Conservation (phyloP, 2,888 invertebrate species). For the Tetragonula carbonaria region DNA sequence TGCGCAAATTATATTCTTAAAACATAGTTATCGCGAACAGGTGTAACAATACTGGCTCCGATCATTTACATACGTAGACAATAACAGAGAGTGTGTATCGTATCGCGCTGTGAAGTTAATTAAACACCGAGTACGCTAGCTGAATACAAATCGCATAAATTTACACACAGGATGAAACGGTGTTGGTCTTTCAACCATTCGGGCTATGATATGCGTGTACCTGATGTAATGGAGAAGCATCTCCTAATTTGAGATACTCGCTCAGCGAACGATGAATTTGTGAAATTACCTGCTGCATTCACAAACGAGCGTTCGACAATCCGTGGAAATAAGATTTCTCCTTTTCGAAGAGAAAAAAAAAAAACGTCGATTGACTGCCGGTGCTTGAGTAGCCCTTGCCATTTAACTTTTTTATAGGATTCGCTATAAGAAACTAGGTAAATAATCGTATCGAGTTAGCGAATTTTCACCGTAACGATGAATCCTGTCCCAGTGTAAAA, state of each 20-base stretch:
- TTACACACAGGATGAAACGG: conserved; percentile 10
- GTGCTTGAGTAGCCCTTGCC: neutral
- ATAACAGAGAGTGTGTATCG: neutral
- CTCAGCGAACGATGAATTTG: conserved; percentile 13
- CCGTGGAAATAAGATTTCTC: neutral
- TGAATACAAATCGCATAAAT: conserved; percentile 16
- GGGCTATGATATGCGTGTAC: neutral
- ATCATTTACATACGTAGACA: conserved; percentile 12
- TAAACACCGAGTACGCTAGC: conserved; percentile 28
- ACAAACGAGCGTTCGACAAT: conserved; percentile 1
- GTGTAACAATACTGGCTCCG: conserved; percentile 7
- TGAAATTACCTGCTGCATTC: conserved; percentile 6
- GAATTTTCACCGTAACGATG: neutral
- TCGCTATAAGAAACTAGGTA: neutral
- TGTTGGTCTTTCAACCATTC: conserved; percentile 23
- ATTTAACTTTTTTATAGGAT: neutral
- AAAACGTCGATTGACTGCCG: neutral
- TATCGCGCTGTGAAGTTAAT: conserved; percentile 31
- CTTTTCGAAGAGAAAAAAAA: too few species aligned
- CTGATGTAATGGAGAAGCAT: conserved; percentile 34
- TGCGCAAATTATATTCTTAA: neutral
- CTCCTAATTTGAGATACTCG: conserved; percentile 30
- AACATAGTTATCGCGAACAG: conserved; percentile 18
- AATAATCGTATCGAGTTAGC: neutral
- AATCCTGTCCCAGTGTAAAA: neutral